Conservation (phyloP, 1,140 invertebrate genomes). For the Musca domestica region DNA sequence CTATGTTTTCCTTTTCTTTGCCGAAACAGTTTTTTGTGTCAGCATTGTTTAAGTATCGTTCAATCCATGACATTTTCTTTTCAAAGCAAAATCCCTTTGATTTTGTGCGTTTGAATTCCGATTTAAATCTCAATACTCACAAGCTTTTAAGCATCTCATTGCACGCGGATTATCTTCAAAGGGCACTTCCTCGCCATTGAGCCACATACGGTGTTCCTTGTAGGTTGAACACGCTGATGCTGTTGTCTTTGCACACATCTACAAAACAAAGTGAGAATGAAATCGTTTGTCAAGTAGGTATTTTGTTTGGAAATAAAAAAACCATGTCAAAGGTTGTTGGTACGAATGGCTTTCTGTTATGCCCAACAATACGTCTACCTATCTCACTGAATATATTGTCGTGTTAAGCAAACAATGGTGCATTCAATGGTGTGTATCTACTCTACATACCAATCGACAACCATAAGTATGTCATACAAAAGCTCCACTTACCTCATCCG, state of each 20-base stretch:
- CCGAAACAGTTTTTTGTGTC: too few relatives aligned
- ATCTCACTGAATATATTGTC: too few relatives aligned
- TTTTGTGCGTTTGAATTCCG: too few relatives aligned
- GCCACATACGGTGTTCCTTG: constrained; percentile 77
- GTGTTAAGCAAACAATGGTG: not conserved
- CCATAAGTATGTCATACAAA: not conserved
- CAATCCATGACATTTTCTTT: too few relatives aligned
- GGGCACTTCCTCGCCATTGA: constrained; percentile 81
- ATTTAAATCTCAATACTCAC: constrained; percentile 56
- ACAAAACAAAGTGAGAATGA: constrained; percentile 33
- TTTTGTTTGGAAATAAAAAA: not conserved
- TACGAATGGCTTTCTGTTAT: too few relatives aligned
- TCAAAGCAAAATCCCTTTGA: too few relatives aligned
- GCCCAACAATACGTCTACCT: not conserved
- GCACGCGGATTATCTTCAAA: constrained; percentile 71
- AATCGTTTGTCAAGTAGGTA: constrained; percentile 17
- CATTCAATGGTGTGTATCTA: not conserved
- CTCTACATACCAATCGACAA: not conserved
- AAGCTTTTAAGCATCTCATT: constrained; percentile 74
- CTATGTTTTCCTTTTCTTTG: too few relatives aligned
- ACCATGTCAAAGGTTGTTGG: constrained; percentile 11
- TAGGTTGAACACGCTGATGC: constrained; percentile 72
- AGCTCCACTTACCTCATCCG: constrained; percentile 65
- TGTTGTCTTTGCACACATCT: constrained; percentile 90
- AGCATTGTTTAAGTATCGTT: too few relatives aligned